Percentiles rank a stretch among this genome's conserved stretches.
phyloP scores from a whole-genome alignment of 2,113 vertebrate genomes.

The Rhea pennata region DNA sequence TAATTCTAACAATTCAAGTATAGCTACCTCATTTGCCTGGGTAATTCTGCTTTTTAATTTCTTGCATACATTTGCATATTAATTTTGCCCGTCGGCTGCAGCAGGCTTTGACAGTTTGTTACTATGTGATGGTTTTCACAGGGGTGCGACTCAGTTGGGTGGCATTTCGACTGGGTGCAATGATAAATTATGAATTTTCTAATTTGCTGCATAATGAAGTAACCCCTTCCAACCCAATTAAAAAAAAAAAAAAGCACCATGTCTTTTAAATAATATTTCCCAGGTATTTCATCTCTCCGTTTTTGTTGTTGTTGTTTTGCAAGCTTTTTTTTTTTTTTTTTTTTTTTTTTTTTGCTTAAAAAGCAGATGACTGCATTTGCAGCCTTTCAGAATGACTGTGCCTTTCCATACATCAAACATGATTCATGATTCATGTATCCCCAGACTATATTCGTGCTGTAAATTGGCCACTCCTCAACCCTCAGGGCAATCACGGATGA shows the following conservation, averaged over 20 bases:
- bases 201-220: conserved; percentile 98
- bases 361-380: conserved; percentile 60
- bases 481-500: conserved; percentile 46
- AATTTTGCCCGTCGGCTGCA: conserved; percentile 99
- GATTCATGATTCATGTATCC: conserved; percentile 56
- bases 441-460: conserved; percentile 45
- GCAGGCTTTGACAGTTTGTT: conserved; percentile 96
- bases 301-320: conserved; percentile 61
- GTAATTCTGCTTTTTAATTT: conserved; percentile 99
- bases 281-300: conserved; percentile 53
- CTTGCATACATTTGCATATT: conserved; percentile 99
- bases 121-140: conserved; percentile 92
- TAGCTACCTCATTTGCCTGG: conserved; percentile 99
- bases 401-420: conserved; percentile 52
- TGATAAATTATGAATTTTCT: conserved; percentile 99
- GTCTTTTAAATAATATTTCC: conserved; percentile 61
- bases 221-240: conserved; percentile 91
- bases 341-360: conserved; percentile 54
- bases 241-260: conserved; percentile 56
- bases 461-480: conserved; percentile 58
- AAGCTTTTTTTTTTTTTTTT: no score
- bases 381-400: conserved; percentile 57
- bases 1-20: conserved; percentile 99
- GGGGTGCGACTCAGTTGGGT: conserved; percentile 96
- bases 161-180: conserved; percentile 98